Evolutionary conservation across 2,888 invertebrate species (phyloP), one percentile per base, ranked within the genome.

Genomic region (Conistra vaccinii): DNA sequence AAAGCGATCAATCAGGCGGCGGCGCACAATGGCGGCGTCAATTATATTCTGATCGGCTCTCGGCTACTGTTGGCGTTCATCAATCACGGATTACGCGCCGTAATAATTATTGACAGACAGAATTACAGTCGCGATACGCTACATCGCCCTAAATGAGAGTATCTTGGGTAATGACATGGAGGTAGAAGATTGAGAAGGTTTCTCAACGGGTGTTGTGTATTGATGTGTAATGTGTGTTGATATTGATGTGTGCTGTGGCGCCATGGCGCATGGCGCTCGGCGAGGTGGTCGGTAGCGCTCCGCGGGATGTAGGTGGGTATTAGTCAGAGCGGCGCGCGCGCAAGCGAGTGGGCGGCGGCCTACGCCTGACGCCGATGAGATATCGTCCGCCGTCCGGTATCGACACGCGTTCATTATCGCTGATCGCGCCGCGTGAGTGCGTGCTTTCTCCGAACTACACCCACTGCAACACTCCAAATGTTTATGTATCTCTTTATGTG

Each of bases 91-190:
- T 95, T 94, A 95, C 91, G 90, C 90, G 84, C 85, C 85, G 90
- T 94, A 94, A 94, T 95, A 93, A 95, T 94, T 94, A 96, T 94
- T 95, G 95, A 95, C 95, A 92, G 92, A 88, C 86, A 87, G 91
- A 91, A 92, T 92, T 91, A 92, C 90, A 84, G 89, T 79, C 86
- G 75, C 78, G 87, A 83, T 86, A 86, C 66, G 73, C 55, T 75
- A 39, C 60, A 73, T 80, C 85, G 90, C 88, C 85, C 89, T 90
- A 91, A 92, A 92, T 93, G 89, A 90, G 87, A 88, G 83, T 85
- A 85, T 82, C 85, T 91, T 89, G 88, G 85, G 77, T 92, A 92
- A 92, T 92, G 90, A 90, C 79, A 80, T 72, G 83, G 78, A 78
- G 81, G 84, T 88, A 74, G 63, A 45, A 48, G 65, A 69, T 61